Percentiles rank a stretch among this genome's conserved stretches.
These are phyloP conservation scores for Microctonus brassicae DNA, from an alignment of 2,888 invertebrate genomes.

Conservation along the genomic window DNA sequence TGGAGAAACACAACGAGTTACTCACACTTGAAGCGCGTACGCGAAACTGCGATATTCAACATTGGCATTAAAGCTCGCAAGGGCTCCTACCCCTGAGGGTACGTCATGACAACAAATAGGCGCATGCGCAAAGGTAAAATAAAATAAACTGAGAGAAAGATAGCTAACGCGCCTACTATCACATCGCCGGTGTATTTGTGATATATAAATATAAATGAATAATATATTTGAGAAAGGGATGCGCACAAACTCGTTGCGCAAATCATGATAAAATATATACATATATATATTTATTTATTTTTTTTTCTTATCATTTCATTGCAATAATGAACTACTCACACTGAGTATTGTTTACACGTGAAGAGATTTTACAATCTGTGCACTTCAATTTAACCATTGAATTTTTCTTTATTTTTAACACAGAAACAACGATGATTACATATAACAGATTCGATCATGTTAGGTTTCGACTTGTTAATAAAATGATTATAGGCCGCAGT, in stretches of 20 bases:
- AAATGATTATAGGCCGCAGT: not conserved
- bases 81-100: not conserved
- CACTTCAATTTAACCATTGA: not conserved
- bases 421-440: not conserved
- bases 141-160: not conserved
- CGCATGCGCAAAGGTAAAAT: not conserved
- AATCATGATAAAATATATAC: not conserved
- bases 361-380: conserved; percentile 9
- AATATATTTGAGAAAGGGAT: not conserved
- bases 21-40: conserved; percentile 42
- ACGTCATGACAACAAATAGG: not conserved
- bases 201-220: not conserved
- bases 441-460: not conserved
- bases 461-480: not conserved
- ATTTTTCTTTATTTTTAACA: not conserved
- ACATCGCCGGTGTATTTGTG: conserved; percentile 31
- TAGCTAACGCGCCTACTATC: conserved; percentile 23
- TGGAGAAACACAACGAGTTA: not conserved
- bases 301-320: not conserved
- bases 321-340: conserved; percentile 26
- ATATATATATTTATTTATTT: too few species aligned
- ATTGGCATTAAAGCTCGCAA: conserved; percentile 10
- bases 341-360: conserved; percentile 17
- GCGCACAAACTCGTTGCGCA: not conserved
- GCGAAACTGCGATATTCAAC: conserved; percentile 40